These are phyloP conservation scores for Rhabdophis nuchalis DNA, from an alignment of 2,797 vertebrate species.

Conservation along the genomic window DNA sequence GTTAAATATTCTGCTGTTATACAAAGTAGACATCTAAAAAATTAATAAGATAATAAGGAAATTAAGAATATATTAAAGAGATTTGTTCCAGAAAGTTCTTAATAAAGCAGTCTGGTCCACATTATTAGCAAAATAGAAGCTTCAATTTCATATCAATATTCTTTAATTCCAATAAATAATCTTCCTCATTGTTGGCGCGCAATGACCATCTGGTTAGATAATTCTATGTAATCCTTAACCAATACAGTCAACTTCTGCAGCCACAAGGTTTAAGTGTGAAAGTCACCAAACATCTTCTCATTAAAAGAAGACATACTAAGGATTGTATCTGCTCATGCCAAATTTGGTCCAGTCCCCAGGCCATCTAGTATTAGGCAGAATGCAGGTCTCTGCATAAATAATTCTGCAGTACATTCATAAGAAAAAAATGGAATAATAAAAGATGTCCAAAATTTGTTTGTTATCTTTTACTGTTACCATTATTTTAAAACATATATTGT, in stretches of 20 bases:
- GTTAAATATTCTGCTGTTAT: background rate
- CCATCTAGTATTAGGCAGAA: background rate
- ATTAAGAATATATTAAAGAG: background rate
- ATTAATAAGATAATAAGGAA: background rate
- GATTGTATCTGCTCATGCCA: slow-evolving; percentile 13
- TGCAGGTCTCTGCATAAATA: background rate
- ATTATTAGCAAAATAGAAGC: background rate
- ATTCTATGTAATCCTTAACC: background rate
- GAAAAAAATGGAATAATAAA: background rate
- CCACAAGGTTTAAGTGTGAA: background rate
- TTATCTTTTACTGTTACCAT: background rate
- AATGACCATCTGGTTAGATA: background rate
- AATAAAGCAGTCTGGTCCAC: background rate
- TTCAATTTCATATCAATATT: background rate
- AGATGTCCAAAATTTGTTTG: background rate
- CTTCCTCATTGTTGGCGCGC: background rate
- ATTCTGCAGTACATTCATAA: background rate
- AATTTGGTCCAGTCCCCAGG: background rate
- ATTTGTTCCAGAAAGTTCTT: background rate
- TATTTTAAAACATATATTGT: background rate
- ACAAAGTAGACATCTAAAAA: background rate
- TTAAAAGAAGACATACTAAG: background rate
- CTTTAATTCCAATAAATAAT: background rate
- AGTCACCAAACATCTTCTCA: background rate
- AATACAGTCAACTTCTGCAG: background rate